Evolutionary conservation across 2,797 vertebrate species (phyloP).

Genomic region (Pangasius djambal): DNA sequence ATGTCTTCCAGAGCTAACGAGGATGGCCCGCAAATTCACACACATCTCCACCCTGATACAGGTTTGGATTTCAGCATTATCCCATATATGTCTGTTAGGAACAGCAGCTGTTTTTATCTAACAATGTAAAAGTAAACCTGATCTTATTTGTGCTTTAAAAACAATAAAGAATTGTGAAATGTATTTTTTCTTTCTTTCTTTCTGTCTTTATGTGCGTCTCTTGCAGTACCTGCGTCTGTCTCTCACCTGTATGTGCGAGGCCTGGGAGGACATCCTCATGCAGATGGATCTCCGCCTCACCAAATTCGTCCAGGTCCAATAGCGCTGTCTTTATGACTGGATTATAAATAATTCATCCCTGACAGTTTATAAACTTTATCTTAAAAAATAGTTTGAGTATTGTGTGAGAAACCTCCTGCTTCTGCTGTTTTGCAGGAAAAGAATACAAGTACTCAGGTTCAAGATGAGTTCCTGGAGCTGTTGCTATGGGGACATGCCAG

Average conservation of each 20-base stretch:
- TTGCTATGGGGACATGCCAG: constrained; percentile 96
- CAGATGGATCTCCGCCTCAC: constrained; percentile 97
- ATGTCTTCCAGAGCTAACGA: constrained; percentile 93
- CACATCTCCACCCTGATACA: constrained; percentile 96
- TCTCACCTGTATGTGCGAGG: constrained; percentile 96
- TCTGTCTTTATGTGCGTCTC: neutral
- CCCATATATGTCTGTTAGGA: neutral
- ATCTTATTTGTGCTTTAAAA: neutral
- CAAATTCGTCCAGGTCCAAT: constrained; percentile 93
- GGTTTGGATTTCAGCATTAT: constrained; percentile 62
- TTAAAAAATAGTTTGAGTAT: neutral
- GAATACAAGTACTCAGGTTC: constrained; percentile 96
- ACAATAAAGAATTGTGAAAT: neutral
- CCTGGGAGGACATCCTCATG: constrained; percentile 98
- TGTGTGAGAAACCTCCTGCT: neutral
- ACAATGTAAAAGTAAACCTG: neutral
- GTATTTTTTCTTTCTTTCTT: neutral
- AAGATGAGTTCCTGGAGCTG: constrained; percentile 97
- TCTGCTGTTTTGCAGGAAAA: constrained; percentile 81
- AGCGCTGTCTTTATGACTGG: neutral
- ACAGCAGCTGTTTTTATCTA: neutral
- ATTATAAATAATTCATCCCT: neutral
- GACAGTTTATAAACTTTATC: neutral
- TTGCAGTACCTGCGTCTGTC: constrained; percentile 83
- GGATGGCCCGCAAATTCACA: constrained; percentile 97